Base-by-base conservation (phyloP, 2,113 vertebrate genomes). In the Nyctereutes procyonoides region DNA sequence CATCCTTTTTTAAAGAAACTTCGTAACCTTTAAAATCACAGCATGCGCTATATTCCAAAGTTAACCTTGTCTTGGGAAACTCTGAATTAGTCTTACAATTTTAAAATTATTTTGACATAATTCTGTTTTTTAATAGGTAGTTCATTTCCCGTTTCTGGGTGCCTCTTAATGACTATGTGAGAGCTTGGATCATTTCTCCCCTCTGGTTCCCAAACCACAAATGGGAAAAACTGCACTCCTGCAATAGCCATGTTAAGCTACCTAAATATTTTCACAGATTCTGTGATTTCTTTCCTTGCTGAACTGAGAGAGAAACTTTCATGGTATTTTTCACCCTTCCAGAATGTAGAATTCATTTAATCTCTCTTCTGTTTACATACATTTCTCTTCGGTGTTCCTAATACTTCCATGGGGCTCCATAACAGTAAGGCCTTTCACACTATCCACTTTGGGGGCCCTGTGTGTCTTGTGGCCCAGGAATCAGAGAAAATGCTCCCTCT, bases 311-410 rank as follows among this genome's bases (percentile, higher is more conserved):
- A 92, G 86, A 82, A 96, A 79, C 53, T 74, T 77, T 62, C 85
- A 38, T 74, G 83, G 80, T 1, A 8, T 97, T 97, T 97, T 97
- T 92, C 76, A 83, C 91, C 89, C 85, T 77, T 95, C 43, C 67
- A 92, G 97, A 98, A 97, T 97, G 86, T 93, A 97, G 88, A 97
- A 82, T 96, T 97, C 76, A 94, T 96, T 94, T 76, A 67, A 90
- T 94, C 62, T 73, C 30, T 3, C 24, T 92, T 95, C 80, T 97
- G 86, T 95, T 89, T 83, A 55, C 38, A 26, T 6, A 76, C 32
- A 92, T 82, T 89, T 93, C 83, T 95, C 92, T 0, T 67, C 86
- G 79, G 69, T 0, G 5, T 65, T 69, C 92, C 85, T 43, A 43
- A 91, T 85, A 26, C 74, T 95, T 95, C 84, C 94, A 38, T 3